Base-by-base conservation (phyloP, 2,113 vertebrate species). In the Micromys minutus region DNA sequence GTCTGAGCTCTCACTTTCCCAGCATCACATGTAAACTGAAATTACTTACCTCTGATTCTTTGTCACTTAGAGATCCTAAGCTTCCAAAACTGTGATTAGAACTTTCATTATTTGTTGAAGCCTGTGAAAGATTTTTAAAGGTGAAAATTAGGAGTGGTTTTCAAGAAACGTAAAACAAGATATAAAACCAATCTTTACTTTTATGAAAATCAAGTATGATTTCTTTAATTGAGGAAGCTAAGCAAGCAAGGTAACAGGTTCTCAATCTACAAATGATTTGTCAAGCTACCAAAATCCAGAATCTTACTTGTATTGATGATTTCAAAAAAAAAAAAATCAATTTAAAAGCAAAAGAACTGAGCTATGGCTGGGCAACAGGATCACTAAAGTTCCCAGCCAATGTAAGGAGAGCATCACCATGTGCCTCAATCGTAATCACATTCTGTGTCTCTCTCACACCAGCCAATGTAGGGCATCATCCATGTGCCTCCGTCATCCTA, bases 61-160 rank as follows among this genome's bases (percentile, higher is more conserved):
- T 99, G 98, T 99, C 99, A 74, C 99, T 99, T 97, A 99, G 99
- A 97, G 99, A 99, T 97, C 99, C 99, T 95, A 99, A 98, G 97
- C 99, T 99, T 98, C 99, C 99, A 97, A 99, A 99, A 98, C 99
- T 99, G 97, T 99, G 99, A 99, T 99, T 99, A 97, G 99, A 99
- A 98, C 99, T 99, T 99, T 99, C 99, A 97, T 99, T 99, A 98
- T 99, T 99, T 98, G 99, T 99, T 98, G 99, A 99, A 96, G 99
- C 99, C 99, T 99, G 98, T 96, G 91, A 97, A 98, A 83, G 96
- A 97, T 92, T 95, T 96, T 45, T 63, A 92, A 95, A 97, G 90
- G 52, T 81, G 74, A 97, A 97, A 95, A 84, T 97, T 95, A 97
- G 96, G 26, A 55, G 42, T 42, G 97, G 91, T 95, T 95, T 88